A percentile compares a stretch with the other conserved stretches of the same genome.
Evolutionary conservation across 2,113 vertebrate genomes (phyloP).

Genomic region (Hydrolagus affinis): DNA sequence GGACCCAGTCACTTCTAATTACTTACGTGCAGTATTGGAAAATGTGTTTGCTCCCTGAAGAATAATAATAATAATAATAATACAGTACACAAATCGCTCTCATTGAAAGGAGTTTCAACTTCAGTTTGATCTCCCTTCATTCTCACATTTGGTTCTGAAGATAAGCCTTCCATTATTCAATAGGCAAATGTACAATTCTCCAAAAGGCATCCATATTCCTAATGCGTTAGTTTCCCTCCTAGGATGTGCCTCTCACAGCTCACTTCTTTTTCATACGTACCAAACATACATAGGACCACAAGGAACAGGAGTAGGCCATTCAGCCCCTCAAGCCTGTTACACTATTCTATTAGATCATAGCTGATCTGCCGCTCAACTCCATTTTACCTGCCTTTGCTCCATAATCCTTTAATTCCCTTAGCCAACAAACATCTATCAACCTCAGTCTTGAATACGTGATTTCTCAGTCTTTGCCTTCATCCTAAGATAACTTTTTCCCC

Average conservation of each 20-base stretch:
- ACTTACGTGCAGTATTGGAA: background rate
- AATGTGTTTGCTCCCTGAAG: background rate
- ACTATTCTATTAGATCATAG: too few species aligned
- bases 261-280: background rate
- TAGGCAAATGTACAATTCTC: background rate
- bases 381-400: too few species aligned
- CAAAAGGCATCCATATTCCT: background rate
- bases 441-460: background rate
- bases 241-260: background rate
- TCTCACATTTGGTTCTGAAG: background rate
- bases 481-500: background rate
- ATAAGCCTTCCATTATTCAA: background rate
- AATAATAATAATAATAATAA: too few species aligned
- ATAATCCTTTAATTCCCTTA: too few species aligned
- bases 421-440: background rate
- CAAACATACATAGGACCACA: too few species aligned
- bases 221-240: background rate
- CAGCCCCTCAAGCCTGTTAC: too few species aligned
- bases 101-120: background rate
- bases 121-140: slow-evolving; percentile 6
- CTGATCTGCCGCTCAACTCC: too few species aligned
- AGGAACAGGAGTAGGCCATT: too few species aligned
- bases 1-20: background rate
- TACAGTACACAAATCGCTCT: background rate
- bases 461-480: background rate